Conservation (phyloP, 2,888 invertebrate genomes). For the Dicranocentrus wangi region DNA sequence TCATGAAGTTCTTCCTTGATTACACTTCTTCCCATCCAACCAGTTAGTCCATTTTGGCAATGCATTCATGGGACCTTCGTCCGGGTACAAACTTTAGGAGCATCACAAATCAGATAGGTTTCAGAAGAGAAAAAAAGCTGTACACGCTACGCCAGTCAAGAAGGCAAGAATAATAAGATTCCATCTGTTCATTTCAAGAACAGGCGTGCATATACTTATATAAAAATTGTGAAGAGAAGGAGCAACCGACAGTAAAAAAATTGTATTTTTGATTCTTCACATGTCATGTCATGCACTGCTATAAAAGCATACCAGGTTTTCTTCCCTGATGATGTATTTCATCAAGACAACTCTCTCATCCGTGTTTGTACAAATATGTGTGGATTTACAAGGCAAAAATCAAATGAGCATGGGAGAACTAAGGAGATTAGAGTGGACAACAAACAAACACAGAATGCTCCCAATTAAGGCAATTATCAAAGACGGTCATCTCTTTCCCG, state of each 20-base stretch:
- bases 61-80: no score
- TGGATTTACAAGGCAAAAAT: no score
- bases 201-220: no score
- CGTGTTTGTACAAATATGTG: no score
- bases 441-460: constrained; percentile 45
- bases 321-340: background rate
- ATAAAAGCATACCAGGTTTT: background rate
- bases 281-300: constrained; percentile 25
- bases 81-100: no score
- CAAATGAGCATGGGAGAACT: background rate
- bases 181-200: constrained; percentile 24
- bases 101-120: background rate
- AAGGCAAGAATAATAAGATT: constrained; percentile 44
- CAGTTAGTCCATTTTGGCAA: constrained; percentile 11
- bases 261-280: constrained; percentile 40
- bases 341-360: background rate
- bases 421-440: constrained; percentile 24
- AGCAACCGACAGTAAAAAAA: constrained; percentile 1
- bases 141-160: no score
- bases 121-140: constrained; percentile 28
- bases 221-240: no score
- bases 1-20: background rate
- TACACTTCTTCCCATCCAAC: background rate
- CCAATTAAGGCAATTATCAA: constrained; percentile 61
- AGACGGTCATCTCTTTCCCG: constrained; percentile 55